Evolutionary conservation across 2,888 invertebrate genomes (phyloP), one percentile per base, ranked within the genome.

Genomic region (Ctena decussata): DNA sequence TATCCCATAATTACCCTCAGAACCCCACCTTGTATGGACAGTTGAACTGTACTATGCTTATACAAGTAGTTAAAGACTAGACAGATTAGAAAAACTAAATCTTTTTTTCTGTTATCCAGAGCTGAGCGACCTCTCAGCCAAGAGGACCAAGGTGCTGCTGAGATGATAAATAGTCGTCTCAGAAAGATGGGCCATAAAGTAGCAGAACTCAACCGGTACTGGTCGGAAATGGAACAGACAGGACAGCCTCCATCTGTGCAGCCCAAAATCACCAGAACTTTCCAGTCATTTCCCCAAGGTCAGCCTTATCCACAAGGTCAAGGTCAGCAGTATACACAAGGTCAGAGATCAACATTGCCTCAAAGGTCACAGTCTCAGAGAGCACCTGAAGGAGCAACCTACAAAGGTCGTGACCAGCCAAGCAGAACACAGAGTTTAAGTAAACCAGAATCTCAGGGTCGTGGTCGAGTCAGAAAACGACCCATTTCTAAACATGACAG

Each of bases 91-190:
- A n/a, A n/a, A n/a, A n/a, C n/a, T n/a, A n/a, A n/a, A 46, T 15
- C 8, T 46, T 15, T 46, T 46, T 57, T 27, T 27, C 3, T 24
- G 1, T n/a, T 57, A 2, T 65, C 35, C 65, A 65, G 65, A 11
- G 18, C 35, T 11, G 65, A 65, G 35, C 65, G 65, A 35, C 65
- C 35, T 1, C 65, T 65, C 18, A 65, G 35, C 35, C 65, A 35
- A 24, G 94, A 94, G 77, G 94, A 94, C 75, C 93, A 93, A 75
- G 91, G 91, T 37, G 93, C 94, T 8, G 83, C 92, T 8, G 95
- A 94, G 32, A 90, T 90, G 37, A 92, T 95, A 32, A 91, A 90
- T 53, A 90, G 84, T 74, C 93, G 92, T 77, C 87, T 95, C 69
- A 82, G 92, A n/a, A 92, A 92, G 85, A 87, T 95, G 84, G 92